phyloP scores from a whole-genome alignment of 2,888 invertebrate genomes.

The Penaeus monodon region DNA sequence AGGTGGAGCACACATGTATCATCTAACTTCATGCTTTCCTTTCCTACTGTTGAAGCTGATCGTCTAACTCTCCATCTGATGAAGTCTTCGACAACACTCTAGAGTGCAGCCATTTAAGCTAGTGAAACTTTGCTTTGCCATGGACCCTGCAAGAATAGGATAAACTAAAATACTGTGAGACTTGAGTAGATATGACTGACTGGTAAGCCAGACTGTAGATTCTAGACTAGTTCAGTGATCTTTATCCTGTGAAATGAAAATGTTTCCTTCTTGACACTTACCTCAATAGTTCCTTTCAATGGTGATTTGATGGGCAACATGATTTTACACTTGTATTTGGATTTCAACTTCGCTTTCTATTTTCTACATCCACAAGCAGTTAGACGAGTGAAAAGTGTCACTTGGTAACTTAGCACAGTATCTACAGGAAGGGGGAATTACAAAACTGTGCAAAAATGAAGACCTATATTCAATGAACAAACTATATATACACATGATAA shows the following conservation, averaged over 20 bases:
- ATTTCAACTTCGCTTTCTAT: background rate
- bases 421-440: background rate
- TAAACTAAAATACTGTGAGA: background rate
- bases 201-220: slow-evolving; percentile 4
- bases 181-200: background rate
- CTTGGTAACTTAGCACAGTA: slow-evolving; percentile 98
- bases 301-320: slow-evolving; percentile 97
- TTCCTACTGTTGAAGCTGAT: slow-evolving; percentile 91
- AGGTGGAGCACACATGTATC: slow-evolving; percentile 67
- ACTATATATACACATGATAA: too few species aligned
- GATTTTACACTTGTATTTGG: slow-evolving; percentile 79
- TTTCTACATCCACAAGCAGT: slow-evolving; percentile 84
- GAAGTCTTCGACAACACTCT: slow-evolving; percentile 85
- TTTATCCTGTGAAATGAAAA: background rate
- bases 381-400: slow-evolving; percentile 95
- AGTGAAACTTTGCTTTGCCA: slow-evolving; percentile 82
- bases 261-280: slow-evolving; percentile 70
- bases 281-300: slow-evolving; percentile 85
- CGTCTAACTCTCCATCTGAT: slow-evolving; percentile 88
- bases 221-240: background rate
- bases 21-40: slow-evolving; percentile 82
- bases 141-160: slow-evolving; percentile 74
- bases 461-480: too few species aligned
- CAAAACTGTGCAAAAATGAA: background rate
- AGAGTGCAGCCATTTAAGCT: slow-evolving; percentile 87